These are phyloP conservation scores for Dryobates pubescens DNA, from an alignment of 2,797 vertebrate species.

Conservation along the genomic window DNA sequence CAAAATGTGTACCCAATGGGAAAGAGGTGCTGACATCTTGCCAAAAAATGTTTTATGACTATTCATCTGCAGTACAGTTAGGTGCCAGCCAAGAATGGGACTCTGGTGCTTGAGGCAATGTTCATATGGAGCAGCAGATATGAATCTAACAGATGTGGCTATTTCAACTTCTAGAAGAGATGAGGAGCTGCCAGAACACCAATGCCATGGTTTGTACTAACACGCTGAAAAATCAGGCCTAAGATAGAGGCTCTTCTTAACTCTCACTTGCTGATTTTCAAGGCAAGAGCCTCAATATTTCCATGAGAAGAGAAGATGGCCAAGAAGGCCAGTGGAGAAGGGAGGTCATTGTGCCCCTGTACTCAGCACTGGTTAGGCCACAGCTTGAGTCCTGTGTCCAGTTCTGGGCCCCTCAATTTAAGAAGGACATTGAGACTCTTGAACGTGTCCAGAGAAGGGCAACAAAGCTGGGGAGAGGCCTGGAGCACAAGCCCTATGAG, in stretches of 20 bases:
- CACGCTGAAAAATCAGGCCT: background rate
- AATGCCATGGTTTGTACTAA: background rate
- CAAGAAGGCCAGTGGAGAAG: no score
- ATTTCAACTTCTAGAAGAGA: background rate
- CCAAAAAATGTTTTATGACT: background rate
- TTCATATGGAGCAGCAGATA: slow-evolving; percentile 16
- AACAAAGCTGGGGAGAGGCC: no score
- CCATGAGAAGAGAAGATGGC: background rate
- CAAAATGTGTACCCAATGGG: background rate
- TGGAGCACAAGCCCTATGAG: no score
- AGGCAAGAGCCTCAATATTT: background rate
- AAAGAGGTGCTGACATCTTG: background rate
- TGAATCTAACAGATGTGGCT: background rate
- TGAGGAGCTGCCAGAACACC: background rate
- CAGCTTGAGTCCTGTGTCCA: no score
- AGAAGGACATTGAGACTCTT: no score
- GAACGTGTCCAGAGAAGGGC: no score
- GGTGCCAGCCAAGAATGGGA: background rate
- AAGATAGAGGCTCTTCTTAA: background rate
- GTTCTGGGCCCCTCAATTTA: no score
- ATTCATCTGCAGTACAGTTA: background rate
- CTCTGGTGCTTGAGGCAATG: background rate
- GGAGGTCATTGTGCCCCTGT: no score
- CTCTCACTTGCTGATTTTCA: background rate
- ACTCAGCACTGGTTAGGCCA: no score